A percentile compares a stretch with the other conserved stretches of the same genome.
These are phyloP conservation scores for Ceratina calcarata DNA, from an alignment of 1,140 invertebrate species.

Conservation along the genomic window DNA sequence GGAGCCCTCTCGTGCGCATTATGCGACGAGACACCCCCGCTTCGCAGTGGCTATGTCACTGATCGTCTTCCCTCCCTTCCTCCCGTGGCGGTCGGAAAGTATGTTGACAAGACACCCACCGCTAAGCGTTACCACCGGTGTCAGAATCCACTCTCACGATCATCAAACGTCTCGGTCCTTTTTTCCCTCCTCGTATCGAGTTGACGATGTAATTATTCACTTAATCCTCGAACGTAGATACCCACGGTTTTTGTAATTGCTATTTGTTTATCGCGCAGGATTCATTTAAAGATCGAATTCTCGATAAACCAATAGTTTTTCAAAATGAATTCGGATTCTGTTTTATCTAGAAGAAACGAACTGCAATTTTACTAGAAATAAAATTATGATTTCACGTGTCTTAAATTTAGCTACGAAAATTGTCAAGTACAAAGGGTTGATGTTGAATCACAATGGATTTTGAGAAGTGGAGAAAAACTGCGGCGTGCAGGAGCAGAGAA, in stretches of 20 bases:
- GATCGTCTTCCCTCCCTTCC: constrained; percentile 2
- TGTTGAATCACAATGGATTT: too few species aligned
- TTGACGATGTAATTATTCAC: background rate
- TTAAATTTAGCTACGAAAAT: too few species aligned
- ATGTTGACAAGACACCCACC: constrained; percentile 38
- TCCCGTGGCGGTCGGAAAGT: constrained; percentile 24
- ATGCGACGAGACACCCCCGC: constrained; percentile 53
- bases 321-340: too few species aligned
- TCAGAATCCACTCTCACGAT: constrained; percentile 3
- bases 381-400: too few species aligned
- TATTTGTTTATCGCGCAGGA: background rate
- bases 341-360: too few species aligned
- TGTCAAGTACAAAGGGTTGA: too few species aligned
- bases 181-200: background rate
- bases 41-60: too few species aligned
- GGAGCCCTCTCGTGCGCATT: constrained; percentile 53
- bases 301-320: too few species aligned
- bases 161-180: background rate
- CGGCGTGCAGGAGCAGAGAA: constrained; percentile 10
- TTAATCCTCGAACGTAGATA: background rate
- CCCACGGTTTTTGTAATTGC: background rate
- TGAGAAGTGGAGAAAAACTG: too few species aligned
- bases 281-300: too few species aligned
- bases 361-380: too few species aligned
- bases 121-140: constrained; percentile 14